Evolutionary conservation across 2,888 invertebrate genomes (phyloP), one percentile per base, ranked within the genome.

Genomic region (Catocala fraxini): DNA sequence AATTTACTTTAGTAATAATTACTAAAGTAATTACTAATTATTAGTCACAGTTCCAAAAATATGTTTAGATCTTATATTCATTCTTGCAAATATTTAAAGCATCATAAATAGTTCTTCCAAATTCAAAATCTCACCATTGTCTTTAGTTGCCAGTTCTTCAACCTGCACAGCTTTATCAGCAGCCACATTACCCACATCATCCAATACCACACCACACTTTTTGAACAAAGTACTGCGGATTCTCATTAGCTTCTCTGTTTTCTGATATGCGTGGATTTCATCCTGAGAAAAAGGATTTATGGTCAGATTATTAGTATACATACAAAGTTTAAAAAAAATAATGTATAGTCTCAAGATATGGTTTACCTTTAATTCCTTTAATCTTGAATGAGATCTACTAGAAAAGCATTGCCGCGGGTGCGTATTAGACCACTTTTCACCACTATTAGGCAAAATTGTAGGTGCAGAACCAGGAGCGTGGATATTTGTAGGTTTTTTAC

Each of bases 231-330:
- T 79, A 62, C 85, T 88, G 9, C 87, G 84, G 2, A 92, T 79
- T 51, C 79, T 85, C 71, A 87, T 78, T 5, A 86, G 35, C 55
- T 89, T 91, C 34, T 92, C 88, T 0, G 78, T 87, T 33, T 90
- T 85, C 65, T 87, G 80, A 64, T 88, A 93, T 3, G 84, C 87
- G 70, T 88, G 86, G 45, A 94, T 94, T 83, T 94, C 94, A 78
- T 91, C 89, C 94, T 94, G 82, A 25, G 25, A 25, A 25, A 25
- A 25, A 25, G 25, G 4, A 25, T 25, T 25, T 25, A 0, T 25
- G 0, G 25, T 25, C 4, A 25, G 25, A 25, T 25, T 4, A 25
- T 25, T 25, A 25, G 25, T 4, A 25, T 25, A 25, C 25, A 25
- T 25, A 25, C 3, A 25, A 3, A 25, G 25, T 25, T 25, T 25